phyloP scores from a whole-genome alignment of 2,797 vertebrate genomes.

The Helicolenus hilgendorfi region DNA sequence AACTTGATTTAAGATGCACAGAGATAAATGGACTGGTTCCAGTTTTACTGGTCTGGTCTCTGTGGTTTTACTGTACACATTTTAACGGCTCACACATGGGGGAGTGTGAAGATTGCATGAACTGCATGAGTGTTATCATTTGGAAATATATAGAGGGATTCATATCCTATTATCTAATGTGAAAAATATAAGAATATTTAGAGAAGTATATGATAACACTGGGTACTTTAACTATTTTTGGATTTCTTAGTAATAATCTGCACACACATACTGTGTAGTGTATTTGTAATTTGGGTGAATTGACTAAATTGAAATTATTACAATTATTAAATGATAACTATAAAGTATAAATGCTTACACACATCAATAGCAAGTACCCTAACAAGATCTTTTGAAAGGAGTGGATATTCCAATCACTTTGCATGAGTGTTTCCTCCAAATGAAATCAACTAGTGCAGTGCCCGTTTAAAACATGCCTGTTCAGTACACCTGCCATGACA shows the following conservation, averaged over 20 bases:
- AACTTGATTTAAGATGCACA: conserved; percentile 68
- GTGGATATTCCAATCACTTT: neutral
- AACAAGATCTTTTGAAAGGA: neutral
- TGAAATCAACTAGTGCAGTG: neutral
- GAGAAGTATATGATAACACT: neutral
- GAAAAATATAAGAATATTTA: neutral
- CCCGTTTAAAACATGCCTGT: neutral
- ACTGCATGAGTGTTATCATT: conserved; percentile 3
- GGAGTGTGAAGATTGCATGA: conserved; percentile 31
- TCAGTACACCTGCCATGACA: neutral
- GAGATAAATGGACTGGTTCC: conserved; percentile 57
- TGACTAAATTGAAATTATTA: neutral
- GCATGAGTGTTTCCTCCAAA: neutral
- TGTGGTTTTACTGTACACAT: conserved; percentile 27
- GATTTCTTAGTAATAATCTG: neutral
- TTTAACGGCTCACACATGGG: conserved; percentile 36
- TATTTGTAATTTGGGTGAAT: neutral
- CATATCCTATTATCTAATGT: conserved; percentile 5
- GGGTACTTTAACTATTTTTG: neutral
- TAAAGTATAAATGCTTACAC: neutral
- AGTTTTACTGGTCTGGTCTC: conserved; percentile 36
- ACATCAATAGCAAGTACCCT: neutral
- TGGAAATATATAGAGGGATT: conserved; percentile 6
- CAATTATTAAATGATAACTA: neutral
- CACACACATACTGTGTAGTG: neutral